Percentiles rank a stretch among this genome's conserved stretches.
These are phyloP conservation scores for Prochilodus magdalenae DNA, from an alignment of 2,113 vertebrate genomes.

Conservation along the genomic window DNA sequence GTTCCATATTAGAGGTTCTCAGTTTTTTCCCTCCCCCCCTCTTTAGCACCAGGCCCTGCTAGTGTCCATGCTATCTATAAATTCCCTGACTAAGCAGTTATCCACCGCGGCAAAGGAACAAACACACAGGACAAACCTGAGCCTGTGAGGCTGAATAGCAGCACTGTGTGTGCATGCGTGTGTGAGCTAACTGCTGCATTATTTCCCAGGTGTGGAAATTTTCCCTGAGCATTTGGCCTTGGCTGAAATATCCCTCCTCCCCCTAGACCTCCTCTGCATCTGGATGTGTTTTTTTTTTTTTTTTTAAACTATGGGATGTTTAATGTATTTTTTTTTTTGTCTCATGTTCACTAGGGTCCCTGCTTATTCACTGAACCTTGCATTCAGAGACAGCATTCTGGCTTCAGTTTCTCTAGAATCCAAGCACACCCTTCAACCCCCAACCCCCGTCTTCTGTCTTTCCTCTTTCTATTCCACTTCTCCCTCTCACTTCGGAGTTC, in stretches of 20 bases:
- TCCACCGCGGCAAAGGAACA: constrained; percentile 27
- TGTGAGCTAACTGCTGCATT: constrained; percentile 1
- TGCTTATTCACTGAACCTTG: neutral
- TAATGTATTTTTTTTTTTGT: neutral
- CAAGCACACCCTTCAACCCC: constrained; percentile 52
- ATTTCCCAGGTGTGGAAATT: constrained; percentile 21
- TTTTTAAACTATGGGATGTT: neutral
- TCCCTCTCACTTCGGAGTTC: constrained; percentile 39
- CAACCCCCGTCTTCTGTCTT: constrained; percentile 25
- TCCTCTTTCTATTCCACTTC: constrained; percentile 43
- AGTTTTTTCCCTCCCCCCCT: too few relatives aligned
- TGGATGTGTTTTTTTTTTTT: constrained; percentile 3
- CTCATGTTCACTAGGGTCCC: neutral
- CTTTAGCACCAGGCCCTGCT: constrained; percentile 17
- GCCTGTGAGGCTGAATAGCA: constrained; percentile 39
- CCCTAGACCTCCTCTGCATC: too few relatives aligned
- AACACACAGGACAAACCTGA: constrained; percentile 9
- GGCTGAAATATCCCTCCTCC: constrained; percentile 36
- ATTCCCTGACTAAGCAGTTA: constrained; percentile 49
- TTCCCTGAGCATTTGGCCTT: constrained; percentile 25
- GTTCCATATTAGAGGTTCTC: too few relatives aligned
- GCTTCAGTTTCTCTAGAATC: constrained; percentile 54
- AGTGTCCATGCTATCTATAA: constrained; percentile 40
- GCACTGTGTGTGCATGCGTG: constrained; percentile 22
- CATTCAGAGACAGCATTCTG: neutral